Percentiles rank a stretch among this genome's conserved stretches.
Evolutionary conservation across 2,797 vertebrate genomes (phyloP).

Genomic region (Channallabes apus): DNA sequence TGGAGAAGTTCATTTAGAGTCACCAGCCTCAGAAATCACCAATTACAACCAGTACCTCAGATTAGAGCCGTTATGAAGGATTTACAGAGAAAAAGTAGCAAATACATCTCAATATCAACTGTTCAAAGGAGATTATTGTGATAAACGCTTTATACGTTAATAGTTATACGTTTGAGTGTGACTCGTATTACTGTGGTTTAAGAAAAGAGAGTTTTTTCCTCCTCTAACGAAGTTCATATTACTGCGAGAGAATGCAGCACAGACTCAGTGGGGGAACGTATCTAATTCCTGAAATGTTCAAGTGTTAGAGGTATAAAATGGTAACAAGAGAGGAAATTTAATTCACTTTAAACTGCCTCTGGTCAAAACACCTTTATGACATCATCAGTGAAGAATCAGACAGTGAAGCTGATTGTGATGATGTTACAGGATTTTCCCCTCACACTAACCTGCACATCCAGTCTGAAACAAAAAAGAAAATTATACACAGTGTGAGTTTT

Average conservation of each 20-base stretch:
- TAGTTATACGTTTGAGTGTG: too few species aligned
- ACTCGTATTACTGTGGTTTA: neutral
- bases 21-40: too few species aligned
- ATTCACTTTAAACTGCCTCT: conserved; percentile 6
- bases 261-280: neutral
- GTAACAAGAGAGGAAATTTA: neutral
- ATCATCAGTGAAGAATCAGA: neutral
- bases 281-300: neutral
- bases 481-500: neutral
- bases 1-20: too few species aligned
- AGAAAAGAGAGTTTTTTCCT: neutral
- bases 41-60: too few species aligned
- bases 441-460: neutral
- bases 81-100: too few species aligned
- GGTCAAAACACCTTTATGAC: neutral
- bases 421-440: conserved; percentile 6
- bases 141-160: too few species aligned
- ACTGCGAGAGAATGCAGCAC: neutral
- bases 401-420: neutral
- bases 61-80: too few species aligned
- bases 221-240: neutral
- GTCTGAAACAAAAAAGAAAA: neutral
- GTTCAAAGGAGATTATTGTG: too few species aligned
- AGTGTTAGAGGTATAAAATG: neutral
- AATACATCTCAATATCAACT: too few species aligned